Conservation (phyloP, 2,113 vertebrate genomes). For the Catharus bicknelli region DNA sequence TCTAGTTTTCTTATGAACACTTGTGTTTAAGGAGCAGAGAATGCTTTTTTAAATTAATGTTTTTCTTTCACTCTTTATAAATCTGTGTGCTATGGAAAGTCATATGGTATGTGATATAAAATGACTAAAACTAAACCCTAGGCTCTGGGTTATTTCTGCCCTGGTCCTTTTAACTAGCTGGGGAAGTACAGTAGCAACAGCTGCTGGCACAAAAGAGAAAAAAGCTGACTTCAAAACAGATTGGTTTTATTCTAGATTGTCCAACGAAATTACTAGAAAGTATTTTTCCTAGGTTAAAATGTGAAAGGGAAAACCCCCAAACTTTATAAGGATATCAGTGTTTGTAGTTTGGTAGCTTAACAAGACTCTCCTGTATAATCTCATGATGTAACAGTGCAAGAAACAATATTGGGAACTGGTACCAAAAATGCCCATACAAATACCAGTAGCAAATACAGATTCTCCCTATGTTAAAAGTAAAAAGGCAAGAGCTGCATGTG, state of each 20-base stretch:
- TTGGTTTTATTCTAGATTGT: background rate
- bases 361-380: background rate
- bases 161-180: background rate
- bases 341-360: background rate
- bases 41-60: background rate
- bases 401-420: background rate
- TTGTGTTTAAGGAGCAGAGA: background rate
- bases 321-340: background rate
- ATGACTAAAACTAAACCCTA: background rate
- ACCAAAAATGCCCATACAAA: background rate
- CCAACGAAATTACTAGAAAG: background rate
- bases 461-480: background rate
- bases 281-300: background rate
- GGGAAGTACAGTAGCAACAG: background rate
- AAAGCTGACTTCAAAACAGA: background rate
- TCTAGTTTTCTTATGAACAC: background rate
- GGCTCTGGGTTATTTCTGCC: background rate
- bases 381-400: background rate
- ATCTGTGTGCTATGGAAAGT: background rate
- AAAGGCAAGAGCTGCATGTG: background rate
- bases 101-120: fast-evolving
- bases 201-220: background rate
- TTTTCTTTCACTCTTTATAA: background rate
- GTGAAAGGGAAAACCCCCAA: background rate
- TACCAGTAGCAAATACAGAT: background rate